Percentiles rank a stretch among this genome's conserved stretches.
Conservation (phyloP, 2,797 vertebrate genomes). For the Acipenser transmontanus region DNA sequence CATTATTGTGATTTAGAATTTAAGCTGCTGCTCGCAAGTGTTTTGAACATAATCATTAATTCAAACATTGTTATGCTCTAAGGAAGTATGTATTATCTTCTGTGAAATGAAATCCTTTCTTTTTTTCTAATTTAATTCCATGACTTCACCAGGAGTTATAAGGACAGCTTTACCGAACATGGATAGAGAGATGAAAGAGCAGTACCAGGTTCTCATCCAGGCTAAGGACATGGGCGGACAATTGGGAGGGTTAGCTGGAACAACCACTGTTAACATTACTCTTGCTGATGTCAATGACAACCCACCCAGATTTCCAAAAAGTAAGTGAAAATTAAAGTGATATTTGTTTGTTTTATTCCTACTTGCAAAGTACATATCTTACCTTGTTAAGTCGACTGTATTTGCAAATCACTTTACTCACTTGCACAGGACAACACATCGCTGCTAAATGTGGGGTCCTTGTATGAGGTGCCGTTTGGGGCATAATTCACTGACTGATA, state of each 20-base stretch:
- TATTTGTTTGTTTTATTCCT: neutral
- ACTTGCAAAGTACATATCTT: neutral
- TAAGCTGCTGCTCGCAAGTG: no score
- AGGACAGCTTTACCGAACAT: slow-evolving; percentile 96
- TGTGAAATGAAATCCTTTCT: slow-evolving; percentile 8
- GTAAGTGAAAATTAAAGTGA: slow-evolving; percentile 54
- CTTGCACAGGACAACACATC: no score
- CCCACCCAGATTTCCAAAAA: slow-evolving; percentile 93
- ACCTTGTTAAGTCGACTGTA: neutral
- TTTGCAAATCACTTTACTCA: no score
- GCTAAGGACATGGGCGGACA: slow-evolving; percentile 99
- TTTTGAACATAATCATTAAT: no score
- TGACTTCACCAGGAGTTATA: slow-evolving; percentile 72
- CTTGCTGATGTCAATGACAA: slow-evolving; percentile 98
- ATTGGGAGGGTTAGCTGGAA: slow-evolving; percentile 89
- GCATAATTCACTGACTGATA: no score
- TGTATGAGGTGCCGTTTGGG: no score
- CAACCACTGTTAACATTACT: slow-evolving; percentile 88
- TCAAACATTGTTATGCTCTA: no score
- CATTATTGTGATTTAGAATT: no score
- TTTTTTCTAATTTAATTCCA: neutral
- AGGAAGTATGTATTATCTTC: neutral
- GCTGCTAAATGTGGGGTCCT: no score
- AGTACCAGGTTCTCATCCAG: slow-evolving; percentile 96
- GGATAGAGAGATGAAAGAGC: slow-evolving; percentile 96